Conservation (phyloP, 2,113 vertebrate species). For the Stegostoma tigrinum region DNA sequence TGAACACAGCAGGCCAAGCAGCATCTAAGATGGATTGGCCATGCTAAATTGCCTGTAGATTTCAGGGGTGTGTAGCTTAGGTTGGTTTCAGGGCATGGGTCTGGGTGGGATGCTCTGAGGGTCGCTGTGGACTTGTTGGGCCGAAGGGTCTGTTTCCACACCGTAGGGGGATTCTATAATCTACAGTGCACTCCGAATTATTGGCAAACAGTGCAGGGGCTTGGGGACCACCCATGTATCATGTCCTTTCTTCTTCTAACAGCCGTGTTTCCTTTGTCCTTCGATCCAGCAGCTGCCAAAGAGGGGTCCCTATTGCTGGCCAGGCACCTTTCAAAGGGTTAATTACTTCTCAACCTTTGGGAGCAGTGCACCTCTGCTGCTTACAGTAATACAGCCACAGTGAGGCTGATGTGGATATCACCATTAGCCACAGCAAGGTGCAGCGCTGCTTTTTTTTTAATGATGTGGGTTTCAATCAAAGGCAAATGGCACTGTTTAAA, state of each 20-base stretch:
- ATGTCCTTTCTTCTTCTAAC: not conserved
- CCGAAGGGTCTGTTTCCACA: too few species aligned
- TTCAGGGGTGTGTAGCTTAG: too few species aligned
- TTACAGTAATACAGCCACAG: not conserved
- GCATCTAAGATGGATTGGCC: too few species aligned
- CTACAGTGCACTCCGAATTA: too few species aligned
- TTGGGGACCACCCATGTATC: too few species aligned
- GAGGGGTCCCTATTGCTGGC: too few species aligned
- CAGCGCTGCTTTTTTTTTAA: slow-evolving; percentile 41
- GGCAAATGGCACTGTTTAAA: slow-evolving; percentile 43
- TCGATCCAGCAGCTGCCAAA: not conserved
- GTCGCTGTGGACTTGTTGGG: too few species aligned
- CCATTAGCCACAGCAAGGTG: not conserved
- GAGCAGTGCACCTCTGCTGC: not conserved
- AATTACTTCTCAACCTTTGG: not conserved
- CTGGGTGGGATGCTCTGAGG: too few species aligned
- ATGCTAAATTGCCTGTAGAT: too few species aligned
- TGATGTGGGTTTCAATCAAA: slow-evolving; percentile 47
- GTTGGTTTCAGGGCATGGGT: too few species aligned
- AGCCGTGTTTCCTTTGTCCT: not conserved
- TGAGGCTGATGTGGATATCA: not conserved
- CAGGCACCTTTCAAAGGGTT: not conserved
- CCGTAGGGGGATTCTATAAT: not conserved
- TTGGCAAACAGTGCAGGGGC: too few species aligned
- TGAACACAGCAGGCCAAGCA: too few species aligned